Conservation (phyloP, 2,797 vertebrate genomes). For the Amphiprion clarkii region DNA sequence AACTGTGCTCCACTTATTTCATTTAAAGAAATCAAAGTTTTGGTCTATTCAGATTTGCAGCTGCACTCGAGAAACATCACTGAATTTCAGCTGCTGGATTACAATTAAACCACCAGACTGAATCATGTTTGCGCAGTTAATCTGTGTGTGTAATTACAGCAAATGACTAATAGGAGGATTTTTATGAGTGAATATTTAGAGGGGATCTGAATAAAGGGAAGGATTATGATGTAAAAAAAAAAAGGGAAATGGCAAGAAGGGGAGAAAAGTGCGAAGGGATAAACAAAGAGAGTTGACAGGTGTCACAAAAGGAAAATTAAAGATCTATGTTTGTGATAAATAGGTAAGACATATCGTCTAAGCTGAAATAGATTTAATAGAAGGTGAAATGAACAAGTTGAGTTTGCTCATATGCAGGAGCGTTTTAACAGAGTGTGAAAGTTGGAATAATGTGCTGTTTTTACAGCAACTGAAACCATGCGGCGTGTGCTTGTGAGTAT, state of each 20-base stretch:
- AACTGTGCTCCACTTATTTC: conserved; percentile 16
- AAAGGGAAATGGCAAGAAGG: neutral
- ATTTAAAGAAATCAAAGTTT: conserved; percentile 10
- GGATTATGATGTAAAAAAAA: neutral
- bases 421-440: conserved; percentile 19
- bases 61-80: conserved; percentile 8
- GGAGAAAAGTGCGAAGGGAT: neutral
- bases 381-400: neutral
- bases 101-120: conserved; percentile 4
- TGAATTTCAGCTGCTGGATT: conserved; percentile 22
- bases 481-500: neutral
- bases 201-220: conserved; percentile 6
- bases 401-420: neutral
- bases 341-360: neutral
- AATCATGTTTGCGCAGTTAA: neutral
- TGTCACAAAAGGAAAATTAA: neutral
- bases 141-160: conserved; percentile 7
- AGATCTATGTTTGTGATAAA: conserved; percentile 18
- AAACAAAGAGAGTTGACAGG: neutral
- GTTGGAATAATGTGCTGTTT: conserved; percentile 4
- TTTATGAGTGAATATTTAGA: conserved; percentile 6
- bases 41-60: conserved; percentile 10
- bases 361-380: neutral
- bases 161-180: neutral
- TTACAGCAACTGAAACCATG: conserved; percentile 17